Evolutionary conservation across 2,797 vertebrate species (phyloP), one percentile per base, ranked within the genome.

Genomic region (Heliangelus exortis): DNA sequence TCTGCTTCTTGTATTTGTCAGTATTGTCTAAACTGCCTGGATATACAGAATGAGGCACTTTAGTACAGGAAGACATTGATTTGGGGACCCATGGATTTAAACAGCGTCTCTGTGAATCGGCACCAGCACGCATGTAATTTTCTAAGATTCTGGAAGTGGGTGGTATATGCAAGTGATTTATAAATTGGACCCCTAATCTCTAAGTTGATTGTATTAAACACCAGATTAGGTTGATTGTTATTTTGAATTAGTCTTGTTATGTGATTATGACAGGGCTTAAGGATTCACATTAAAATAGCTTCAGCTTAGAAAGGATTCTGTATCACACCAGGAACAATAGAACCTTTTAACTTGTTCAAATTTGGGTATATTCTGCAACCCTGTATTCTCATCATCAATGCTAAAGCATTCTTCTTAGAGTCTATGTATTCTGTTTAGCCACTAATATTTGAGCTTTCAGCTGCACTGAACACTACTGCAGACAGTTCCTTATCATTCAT

Each of bases 201-300:
- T 62, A 87, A 63, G 6, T 45, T 94, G 81, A 95, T 89, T 96
- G 39, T 57, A 78, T 67, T 94, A 95, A 94, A 91, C 65, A 76
- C 19, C 45, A 95, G 82, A 85, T 95, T 95, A 93, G 47, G 41
- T 14, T 87, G 72, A 95, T 78, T 93, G 54, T 71, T 97, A 33
- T 95, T 96, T 90, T 87, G 63, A 96, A 96, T 94, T 96, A 94
- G 74, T 69, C 72, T 95, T 91, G 50, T 96, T 96, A 95, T 84
- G 43, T 74, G 80, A 90, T 90, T 95, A 91, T 58, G 83, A 26
- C 1, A 0, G 1, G 48, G 39, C 6, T 94, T 93, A 95, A 92
- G 74, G 43, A 87, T 91, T 93, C 91, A 41, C 43, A 74, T 78
- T 87, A 91, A 92, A 96, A 86, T 15, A 79, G 4, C 31, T 81